Base-by-base conservation (phyloP, 2,888 invertebrate genomes). In the Mongoloraphidia duomilia region DNA sequence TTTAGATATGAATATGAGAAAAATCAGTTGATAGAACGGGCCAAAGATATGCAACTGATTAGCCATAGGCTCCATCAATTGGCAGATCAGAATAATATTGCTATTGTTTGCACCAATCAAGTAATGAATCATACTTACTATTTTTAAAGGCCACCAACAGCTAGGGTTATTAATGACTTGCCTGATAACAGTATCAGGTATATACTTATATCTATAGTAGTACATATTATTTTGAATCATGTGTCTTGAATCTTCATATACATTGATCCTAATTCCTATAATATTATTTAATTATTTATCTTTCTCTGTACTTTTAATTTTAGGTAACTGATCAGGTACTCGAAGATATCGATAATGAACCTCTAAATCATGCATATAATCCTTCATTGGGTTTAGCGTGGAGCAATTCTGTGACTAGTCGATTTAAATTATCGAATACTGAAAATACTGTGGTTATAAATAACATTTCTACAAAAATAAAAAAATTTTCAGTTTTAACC, bases 41-140 rank as follows among this genome's bases (percentile, higher is more conserved):
- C 79, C 2, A 69, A 70, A 41, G 73, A 76, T 52, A 69, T 83
- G 57, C 67, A 76, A 49, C 64, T 64, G 49, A 63, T 85, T 54
- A 79, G 76, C 1, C 63, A 68, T 38, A 65, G 67, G 42, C 63
- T 87, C 40, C 74, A 77, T 44, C 64, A 68, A 49, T 64, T 83
- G 44, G 70, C 75, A 10, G 65, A 67, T 33, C 66, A 72, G 49
- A 67, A 75, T 60, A 67, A 74, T 17, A 65, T 80, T 46, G 76
- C 75, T 8, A 66, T 84, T 40, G 63, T 87, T 44, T 82, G 83
- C 60, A 73, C 80, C 3, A 87, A 87, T 68, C 86, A 87, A 72
- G 84, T 84, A 61, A 60, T 54, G 49, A 42, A 57, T 52, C 43
- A 41, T 46, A 45, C 41, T 49, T 38, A n/a, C n/a, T n/a, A 52